Percentiles rank a stretch among this genome's conserved stretches.
These are phyloP conservation scores for Dinoponera quadriceps DNA, from an alignment of 1,140 invertebrate species.

Conservation along the genomic window DNA sequence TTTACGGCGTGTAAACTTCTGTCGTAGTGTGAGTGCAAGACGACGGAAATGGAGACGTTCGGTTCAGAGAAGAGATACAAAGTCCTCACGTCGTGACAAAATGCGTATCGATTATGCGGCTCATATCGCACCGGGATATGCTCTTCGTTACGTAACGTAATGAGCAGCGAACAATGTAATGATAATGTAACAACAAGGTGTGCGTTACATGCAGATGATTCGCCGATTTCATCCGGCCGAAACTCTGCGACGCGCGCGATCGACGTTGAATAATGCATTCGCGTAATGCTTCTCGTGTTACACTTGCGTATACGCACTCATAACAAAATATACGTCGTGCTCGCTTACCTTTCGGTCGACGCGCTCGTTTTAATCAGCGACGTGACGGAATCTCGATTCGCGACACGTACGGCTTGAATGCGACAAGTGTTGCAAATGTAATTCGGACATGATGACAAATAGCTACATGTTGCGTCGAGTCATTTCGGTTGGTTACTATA, in stretches of 20 bases:
- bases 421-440: slow-evolving; percentile 2
- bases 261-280: slow-evolving; percentile 45
- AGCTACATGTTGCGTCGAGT: neutral
- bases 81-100: neutral
- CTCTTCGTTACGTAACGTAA: slow-evolving; percentile 24
- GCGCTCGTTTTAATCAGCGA: slow-evolving; percentile 1
- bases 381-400: slow-evolving; percentile 23
- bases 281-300: neutral
- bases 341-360: slow-evolving; percentile 12
- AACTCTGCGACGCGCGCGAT: neutral
- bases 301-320: neutral
- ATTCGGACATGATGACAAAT: neutral
- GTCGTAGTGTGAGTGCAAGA: neutral
- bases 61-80: neutral
- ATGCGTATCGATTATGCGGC: neutral
- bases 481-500: neutral
- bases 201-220: neutral
- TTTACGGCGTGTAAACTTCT: neutral
- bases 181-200: neutral
- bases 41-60: neutral
- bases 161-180: no score
- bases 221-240: neutral
- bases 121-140: neutral
- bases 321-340: neutral
- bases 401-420: slow-evolving; percentile 40